Conservation (phyloP, 1,140 invertebrate species). For the Zaprionus taronus region DNA sequence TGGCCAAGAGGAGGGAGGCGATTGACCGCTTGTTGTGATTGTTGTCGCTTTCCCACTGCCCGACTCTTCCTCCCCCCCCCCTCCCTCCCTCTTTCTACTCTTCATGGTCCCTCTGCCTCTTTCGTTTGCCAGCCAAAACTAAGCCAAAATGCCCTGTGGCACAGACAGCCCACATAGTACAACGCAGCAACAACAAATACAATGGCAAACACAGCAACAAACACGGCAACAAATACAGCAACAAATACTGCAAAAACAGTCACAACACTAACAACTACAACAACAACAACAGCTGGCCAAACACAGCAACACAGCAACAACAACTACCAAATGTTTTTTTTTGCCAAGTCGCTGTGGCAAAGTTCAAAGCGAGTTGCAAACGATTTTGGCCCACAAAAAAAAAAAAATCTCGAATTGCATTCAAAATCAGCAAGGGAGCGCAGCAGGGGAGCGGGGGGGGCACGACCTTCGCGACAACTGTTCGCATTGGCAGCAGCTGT, state of each 20-base stretch:
- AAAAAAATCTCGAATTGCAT: constrained; percentile 52
- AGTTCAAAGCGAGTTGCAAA: constrained; percentile 70
- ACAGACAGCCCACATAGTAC: constrained; percentile 26
- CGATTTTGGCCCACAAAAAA: constrained; percentile 17
- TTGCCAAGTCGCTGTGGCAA: constrained; percentile 58
- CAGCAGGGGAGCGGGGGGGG: not conserved
- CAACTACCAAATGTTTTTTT: not conserved
- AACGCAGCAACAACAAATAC: constrained; percentile 5
- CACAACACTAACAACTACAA: not conserved
- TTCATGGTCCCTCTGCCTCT: too few relatives aligned
- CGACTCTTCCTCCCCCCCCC: not conserved
- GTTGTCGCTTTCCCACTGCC: constrained; percentile 2
- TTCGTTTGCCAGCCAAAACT: constrained; percentile 21
- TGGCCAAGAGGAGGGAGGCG: constrained; percentile 33
- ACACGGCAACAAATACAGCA: constrained; percentile 25
- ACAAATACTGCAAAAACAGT: not conserved
- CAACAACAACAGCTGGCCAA: constrained; percentile 16
- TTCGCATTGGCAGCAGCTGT: not conserved
- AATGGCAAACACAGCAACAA: constrained; percentile 33
- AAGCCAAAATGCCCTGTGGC: constrained; percentile 41
- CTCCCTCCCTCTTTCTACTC: not conserved
- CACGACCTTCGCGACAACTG: constrained; percentile 60
- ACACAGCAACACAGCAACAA: constrained; percentile 39
- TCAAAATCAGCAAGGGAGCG: constrained; percentile 44
- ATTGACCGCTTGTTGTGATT: constrained; percentile 61